Percentiles rank a stretch among this genome's conserved stretches.
phyloP scores from a whole-genome alignment of 2,797 vertebrate species.

The Scolopax rusticola region DNA sequence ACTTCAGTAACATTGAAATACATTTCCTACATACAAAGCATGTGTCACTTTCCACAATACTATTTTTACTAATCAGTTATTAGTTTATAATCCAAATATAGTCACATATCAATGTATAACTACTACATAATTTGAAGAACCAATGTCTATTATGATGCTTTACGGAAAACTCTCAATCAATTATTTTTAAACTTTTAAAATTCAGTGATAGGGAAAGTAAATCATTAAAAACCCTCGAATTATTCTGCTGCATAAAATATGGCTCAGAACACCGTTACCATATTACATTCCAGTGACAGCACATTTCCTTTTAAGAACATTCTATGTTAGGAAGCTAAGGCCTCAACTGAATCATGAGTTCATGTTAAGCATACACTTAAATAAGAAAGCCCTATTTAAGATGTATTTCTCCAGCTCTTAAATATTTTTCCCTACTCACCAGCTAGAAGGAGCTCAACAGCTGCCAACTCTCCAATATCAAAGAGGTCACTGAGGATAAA shows the following conservation, averaged over 20 bases:
- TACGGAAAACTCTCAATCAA: background rate
- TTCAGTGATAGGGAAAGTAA: background rate
- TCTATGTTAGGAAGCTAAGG: background rate
- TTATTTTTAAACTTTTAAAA: background rate
- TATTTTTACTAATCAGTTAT: background rate
- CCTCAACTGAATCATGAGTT: background rate
- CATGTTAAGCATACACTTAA: background rate
- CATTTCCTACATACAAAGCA: background rate
- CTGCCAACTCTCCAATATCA: conserved; percentile 93
- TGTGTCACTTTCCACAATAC: background rate
- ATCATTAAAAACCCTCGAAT: background rate
- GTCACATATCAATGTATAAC: background rate
- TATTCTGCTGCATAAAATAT: background rate
- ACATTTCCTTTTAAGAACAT: background rate
- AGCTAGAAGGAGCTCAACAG: conserved; percentile 94
- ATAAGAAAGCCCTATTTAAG: background rate
- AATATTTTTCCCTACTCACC: conserved; percentile 80
- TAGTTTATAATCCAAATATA: background rate
- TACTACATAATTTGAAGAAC: background rate
- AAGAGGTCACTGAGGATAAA: conserved; percentile 98
- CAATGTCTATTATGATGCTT: background rate
- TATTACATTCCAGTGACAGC: background rate
- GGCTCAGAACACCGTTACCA: background rate
- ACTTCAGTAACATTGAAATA: background rate
- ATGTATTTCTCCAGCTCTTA: background rate